Conservation (phyloP, 1,140 invertebrate species). For the Lanistes nyassanus region DNA sequence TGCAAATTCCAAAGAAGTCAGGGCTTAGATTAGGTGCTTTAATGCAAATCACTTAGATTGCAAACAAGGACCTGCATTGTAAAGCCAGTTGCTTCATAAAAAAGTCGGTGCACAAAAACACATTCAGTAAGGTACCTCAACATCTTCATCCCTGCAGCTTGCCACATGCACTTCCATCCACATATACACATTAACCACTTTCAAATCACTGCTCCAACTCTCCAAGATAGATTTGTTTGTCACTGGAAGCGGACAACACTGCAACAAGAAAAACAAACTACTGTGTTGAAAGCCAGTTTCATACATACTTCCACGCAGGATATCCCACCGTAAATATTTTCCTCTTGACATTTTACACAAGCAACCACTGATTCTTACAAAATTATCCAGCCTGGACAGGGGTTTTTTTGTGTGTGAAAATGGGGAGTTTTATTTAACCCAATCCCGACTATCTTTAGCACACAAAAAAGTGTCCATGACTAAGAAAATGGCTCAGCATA, state of each 20-base stretch:
- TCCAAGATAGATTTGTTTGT: constrained; percentile 95
- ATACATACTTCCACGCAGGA: too few relatives aligned
- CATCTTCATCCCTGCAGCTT: not conserved
- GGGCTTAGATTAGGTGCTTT: too few relatives aligned
- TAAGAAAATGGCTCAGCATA: too few relatives aligned
- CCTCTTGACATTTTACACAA: not conserved
- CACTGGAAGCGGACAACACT: constrained; percentile 93
- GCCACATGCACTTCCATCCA: not conserved
- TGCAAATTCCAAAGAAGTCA: constrained; percentile 1
- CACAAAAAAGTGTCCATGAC: too few relatives aligned
- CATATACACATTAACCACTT: constrained; percentile 1
- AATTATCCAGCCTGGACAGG: too few relatives aligned
- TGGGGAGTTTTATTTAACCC: too few relatives aligned
- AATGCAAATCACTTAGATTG: not conserved
- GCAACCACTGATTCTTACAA: not conserved
- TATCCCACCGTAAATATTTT: not conserved
- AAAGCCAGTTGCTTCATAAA: too few relatives aligned
- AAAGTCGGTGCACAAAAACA: not conserved
- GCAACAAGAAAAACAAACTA: constrained; percentile 69
- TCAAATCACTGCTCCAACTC: constrained; percentile 79
- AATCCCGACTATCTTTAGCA: too few relatives aligned
- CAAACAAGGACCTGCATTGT: not conserved
- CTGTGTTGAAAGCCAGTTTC: too few relatives aligned
- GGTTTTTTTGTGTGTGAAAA: too few relatives aligned
- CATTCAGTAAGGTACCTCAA: not conserved